A percentile compares a stretch with the other conserved stretches of the same genome.
Conservation (phyloP, 2,113 vertebrate species). For the Sisor rabdophorus region DNA sequence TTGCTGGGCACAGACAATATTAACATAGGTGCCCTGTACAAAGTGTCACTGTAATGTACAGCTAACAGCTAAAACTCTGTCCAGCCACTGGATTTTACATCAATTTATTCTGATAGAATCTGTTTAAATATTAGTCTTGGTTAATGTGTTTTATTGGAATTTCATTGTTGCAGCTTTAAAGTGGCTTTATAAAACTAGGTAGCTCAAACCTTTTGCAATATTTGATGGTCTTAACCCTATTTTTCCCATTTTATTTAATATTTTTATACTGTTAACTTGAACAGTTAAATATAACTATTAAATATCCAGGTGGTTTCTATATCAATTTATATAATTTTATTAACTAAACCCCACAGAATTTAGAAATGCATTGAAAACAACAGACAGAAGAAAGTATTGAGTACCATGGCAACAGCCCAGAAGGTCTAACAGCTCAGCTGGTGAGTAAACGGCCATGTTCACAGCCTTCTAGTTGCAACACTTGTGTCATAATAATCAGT, state of each 20-base stretch:
- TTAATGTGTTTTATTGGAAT: neutral
- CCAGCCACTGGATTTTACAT: constrained; percentile 11
- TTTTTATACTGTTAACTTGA: neutral
- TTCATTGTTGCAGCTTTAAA: too few species aligned
- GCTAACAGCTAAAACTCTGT: constrained; percentile 41
- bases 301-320: constrained; percentile 26
- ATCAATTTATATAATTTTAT: constrained; percentile 28
- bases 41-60: constrained; percentile 40
- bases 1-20: neutral
- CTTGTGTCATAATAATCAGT: constrained; percentile 42
- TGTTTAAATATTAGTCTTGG: neutral
- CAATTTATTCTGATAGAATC: neutral
- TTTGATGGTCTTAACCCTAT: too few species aligned
- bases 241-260: too few species aligned
- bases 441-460: constrained; percentile 51
- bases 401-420: constrained; percentile 63
- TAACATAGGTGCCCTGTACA: constrained; percentile 24
- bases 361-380: constrained; percentile 49
- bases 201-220: neutral
- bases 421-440: constrained; percentile 59
- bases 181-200: too few species aligned
- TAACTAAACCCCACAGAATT: constrained; percentile 41
- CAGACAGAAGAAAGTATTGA: constrained; percentile 49
- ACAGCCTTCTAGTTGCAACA: constrained; percentile 40
- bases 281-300: constrained; percentile 11